Evolutionary conservation across 2,113 vertebrate species (phyloP), one percentile per base, ranked within the genome.

Genomic region (Gallinago jamesoni): DNA sequence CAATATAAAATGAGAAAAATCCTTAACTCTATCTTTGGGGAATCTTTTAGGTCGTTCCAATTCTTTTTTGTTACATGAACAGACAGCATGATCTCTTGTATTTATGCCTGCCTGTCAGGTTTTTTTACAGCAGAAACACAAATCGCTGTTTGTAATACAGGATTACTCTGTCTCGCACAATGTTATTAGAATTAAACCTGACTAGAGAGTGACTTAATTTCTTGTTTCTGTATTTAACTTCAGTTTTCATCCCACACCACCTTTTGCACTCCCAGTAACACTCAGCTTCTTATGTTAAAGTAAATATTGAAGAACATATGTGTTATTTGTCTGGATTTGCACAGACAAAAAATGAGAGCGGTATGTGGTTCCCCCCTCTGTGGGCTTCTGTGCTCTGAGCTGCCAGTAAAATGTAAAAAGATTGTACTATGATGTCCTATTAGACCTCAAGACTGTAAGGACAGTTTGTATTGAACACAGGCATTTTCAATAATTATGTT

Each of bases 401-500:
- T 95, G 78, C 62, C 81, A 84, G 78, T 95, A 74, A 89, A 92
- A 96, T 87, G 55, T 41, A 21, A 90, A 69, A 94, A 82, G 91
- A 77, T 66, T 82, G 86, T 83, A 60, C 93, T 91, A 52, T 59
- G 72, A 75, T 91, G 96, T 95, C 95, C 95, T 96, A n/a, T 94
- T 88, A 95, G 94, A 87, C 48, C 80, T 92, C 91, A 56, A 84
- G 92, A 85, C 90, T 95, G 69, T 63, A 97, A 97, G 97, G 96
- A 95, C 96, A 92, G 95, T 94, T 96, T 93, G 84, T 50, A 43
- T 90, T 57, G 91, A 96, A 87, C 93, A 81, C 76, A 90, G 72
- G 87, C 94, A 92, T 98, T 98, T 98, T 97, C 98, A 96, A 93
- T 97, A 97, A 98, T 98, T 97, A 97, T 75, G 86, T 95, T 96